Conservation (phyloP, 2,888 invertebrate species). For the Latrodectus elegans region DNA sequence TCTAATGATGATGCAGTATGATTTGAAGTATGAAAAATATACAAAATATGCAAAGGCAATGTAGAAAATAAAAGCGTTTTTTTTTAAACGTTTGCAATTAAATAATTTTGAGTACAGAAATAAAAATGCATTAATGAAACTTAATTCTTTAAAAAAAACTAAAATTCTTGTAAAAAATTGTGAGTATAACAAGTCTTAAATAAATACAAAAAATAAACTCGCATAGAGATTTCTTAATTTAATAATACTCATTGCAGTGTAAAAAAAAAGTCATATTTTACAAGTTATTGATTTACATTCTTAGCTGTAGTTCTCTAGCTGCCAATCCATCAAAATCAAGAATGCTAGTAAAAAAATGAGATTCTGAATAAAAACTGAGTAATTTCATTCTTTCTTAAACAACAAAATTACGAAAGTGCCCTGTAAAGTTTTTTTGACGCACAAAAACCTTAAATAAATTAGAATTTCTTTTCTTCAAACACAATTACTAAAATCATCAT, state of each 20-base stretch:
- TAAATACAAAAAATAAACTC: background rate
- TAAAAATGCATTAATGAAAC: background rate
- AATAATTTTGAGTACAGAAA: background rate
- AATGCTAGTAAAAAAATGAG: conserved; percentile 32
- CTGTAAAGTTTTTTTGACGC: background rate
- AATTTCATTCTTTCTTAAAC: conserved; percentile 7
- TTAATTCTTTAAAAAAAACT: background rate
- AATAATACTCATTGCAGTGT: too few relatives aligned
- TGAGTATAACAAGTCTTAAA: background rate
- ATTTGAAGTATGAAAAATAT: conserved; percentile 40
- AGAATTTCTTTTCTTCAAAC: background rate
- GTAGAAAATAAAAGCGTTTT: too few relatives aligned
- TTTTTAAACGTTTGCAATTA: too few relatives aligned
- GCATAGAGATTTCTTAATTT: too few relatives aligned
- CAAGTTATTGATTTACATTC: too few relatives aligned
- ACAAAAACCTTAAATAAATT: background rate
- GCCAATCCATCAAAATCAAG: conserved; percentile 4
- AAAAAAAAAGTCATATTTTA: too few relatives aligned
- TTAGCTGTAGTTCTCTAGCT: conserved; percentile 30
- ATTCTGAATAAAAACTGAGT: conserved; percentile 19
- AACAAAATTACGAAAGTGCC: background rate
- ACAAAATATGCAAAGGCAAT: conserved; percentile 19
- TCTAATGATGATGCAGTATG: conserved; percentile 41
- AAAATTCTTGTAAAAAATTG: background rate
- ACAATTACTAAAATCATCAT: background rate